Conservation (phyloP, 1,140 invertebrate genomes). For the Dryas iulia region DNA sequence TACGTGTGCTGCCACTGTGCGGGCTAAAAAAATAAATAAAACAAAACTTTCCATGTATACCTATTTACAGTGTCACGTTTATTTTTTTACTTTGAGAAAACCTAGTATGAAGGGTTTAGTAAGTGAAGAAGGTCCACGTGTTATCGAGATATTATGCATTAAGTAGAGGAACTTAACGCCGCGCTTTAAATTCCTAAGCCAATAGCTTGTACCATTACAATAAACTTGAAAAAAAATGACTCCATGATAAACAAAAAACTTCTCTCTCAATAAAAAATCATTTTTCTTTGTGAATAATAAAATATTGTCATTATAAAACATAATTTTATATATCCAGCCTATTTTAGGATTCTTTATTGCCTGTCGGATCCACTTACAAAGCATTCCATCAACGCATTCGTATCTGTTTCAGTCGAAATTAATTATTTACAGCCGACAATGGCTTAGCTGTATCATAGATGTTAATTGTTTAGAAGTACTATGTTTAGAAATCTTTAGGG, state of each 20-base stretch:
- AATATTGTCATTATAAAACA: neutral
- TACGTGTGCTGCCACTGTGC: no score
- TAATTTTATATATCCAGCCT: neutral
- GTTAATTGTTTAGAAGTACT: neutral
- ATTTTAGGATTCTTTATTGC: neutral
- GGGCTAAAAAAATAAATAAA: no score
- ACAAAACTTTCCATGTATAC: no score
- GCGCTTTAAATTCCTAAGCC: no score
- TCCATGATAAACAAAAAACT: neutral
- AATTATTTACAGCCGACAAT: constrained; percentile 14
- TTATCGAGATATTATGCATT: no score
- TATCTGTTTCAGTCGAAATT: constrained; percentile 13
- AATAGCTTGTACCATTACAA: neutral
- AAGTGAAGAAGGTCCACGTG: no score
- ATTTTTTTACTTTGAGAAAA: no score
- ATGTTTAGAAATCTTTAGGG: no score
- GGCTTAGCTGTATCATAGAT: neutral
- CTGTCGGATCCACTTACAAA: constrained; percentile 7
- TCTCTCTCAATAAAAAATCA: neutral
- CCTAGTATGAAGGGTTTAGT: no score
- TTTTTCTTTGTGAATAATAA: neutral
- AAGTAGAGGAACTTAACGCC: no score
- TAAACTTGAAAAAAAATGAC: neutral
- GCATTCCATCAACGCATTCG: constrained; percentile 16
- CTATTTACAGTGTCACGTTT: no score